A percentile compares a stretch with the other conserved stretches of the same genome.
phyloP scores from a whole-genome alignment of 2,888 invertebrate species.

The Rhamnusium bicolor region DNA sequence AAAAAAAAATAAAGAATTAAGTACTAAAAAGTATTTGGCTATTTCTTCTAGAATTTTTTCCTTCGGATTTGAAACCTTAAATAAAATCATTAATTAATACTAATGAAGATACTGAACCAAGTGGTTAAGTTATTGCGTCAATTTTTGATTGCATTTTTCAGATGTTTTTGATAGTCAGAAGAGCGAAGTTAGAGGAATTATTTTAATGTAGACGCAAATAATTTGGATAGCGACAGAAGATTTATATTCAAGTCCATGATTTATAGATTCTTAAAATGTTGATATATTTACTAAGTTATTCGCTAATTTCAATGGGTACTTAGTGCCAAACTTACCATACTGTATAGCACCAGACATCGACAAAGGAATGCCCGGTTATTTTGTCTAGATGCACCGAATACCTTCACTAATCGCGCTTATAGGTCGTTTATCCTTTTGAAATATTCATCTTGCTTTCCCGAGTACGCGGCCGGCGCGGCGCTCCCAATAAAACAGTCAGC shows the following conservation, averaged over 20 bases:
- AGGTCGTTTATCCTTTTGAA: background rate
- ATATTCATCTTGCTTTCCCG: slow-evolving; percentile 21
- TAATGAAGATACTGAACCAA: too few species aligned
- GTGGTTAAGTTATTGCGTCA: too few species aligned
- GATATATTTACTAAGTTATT: background rate
- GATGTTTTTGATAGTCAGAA: background rate
- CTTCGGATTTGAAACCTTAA: too few species aligned
- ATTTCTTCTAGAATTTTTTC: too few species aligned
- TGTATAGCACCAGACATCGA: background rate
- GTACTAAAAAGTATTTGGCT: too few species aligned
- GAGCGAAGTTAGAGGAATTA: background rate
- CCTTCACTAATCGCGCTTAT: background rate
- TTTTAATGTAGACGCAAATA: background rate
- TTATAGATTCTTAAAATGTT: background rate
- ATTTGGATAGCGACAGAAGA: background rate
- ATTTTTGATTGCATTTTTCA: too few species aligned
- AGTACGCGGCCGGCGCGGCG: slow-evolving; percentile 4
- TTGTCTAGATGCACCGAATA: slow-evolving; percentile 19
- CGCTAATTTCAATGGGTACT: background rate
- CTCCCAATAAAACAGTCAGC: slow-evolving; percentile 36
- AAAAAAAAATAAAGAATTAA: too few species aligned
- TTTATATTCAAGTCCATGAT: background rate
- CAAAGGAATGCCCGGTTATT: slow-evolving; percentile 17
- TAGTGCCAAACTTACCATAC: background rate
- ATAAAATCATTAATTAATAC: too few species aligned